These are phyloP conservation scores for Nysson spinosus DNA, from an alignment of 2,888 invertebrate species.

Conservation along the genomic window DNA sequence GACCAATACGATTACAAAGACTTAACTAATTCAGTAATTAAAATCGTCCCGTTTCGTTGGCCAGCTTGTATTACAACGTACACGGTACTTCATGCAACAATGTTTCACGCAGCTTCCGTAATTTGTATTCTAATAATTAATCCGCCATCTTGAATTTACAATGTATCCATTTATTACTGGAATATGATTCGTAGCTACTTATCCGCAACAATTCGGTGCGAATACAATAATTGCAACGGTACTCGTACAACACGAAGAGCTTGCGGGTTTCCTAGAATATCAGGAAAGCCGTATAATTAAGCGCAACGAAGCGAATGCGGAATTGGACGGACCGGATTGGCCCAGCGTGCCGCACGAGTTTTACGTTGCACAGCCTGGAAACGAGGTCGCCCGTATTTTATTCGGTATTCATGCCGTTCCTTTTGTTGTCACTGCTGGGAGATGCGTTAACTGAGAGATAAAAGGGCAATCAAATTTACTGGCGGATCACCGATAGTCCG, in stretches of 20 bases:
- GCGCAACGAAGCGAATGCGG: not conserved
- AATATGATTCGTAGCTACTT: too few species aligned
- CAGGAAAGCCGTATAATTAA: slow-evolving; percentile 1
- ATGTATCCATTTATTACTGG: too few species aligned
- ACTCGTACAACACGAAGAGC: not conserved
- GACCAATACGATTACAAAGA: too few species aligned
- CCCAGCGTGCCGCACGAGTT: not conserved
- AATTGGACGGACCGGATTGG: not conserved
- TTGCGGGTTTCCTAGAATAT: not conserved
- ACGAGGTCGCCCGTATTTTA: slow-evolving; percentile 18
- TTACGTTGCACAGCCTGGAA: not conserved
- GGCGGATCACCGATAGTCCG: not conserved
- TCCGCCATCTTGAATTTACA: too few species aligned
- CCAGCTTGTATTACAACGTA: too few species aligned
- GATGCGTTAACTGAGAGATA: not conserved
- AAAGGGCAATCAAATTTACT: not conserved
- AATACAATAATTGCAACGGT: too few species aligned
- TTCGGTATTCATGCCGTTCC: not conserved
- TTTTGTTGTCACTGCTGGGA: not conserved
- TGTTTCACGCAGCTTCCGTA: too few species aligned
- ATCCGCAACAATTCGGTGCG: too few species aligned
- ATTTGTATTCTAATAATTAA: too few species aligned
- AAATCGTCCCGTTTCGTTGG: too few species aligned
- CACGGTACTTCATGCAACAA: too few species aligned
- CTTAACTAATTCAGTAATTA: too few species aligned